These are phyloP conservation scores for Coleophora flavipennella DNA, from an alignment of 2,888 invertebrate genomes.

Conservation along the genomic window DNA sequence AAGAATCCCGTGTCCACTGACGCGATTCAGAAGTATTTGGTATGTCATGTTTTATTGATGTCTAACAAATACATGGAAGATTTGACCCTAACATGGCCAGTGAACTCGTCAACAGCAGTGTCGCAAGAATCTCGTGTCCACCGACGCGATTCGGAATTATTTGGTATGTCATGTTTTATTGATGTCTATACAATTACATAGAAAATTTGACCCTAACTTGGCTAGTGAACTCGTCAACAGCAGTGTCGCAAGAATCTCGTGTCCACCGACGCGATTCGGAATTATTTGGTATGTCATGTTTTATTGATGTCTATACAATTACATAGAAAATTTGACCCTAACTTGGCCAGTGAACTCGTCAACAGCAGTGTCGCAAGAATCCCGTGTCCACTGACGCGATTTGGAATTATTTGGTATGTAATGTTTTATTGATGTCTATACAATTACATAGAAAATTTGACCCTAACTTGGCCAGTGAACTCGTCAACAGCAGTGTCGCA, in stretches of 20 bases:
- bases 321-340: too few species aligned
- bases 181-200: too few species aligned
- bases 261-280: too few species aligned
- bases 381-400: constrained; percentile 81
- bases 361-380: constrained; percentile 83
- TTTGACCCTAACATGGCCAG: constrained; percentile 69
- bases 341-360: constrained; percentile 84
- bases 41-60: constrained; percentile 27
- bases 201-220: too few species aligned
- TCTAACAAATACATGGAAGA: background rate
- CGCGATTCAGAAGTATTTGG: constrained; percentile 82
- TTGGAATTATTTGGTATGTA: constrained; percentile 77
- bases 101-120: constrained; percentile 85
- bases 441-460: constrained; percentile 81
- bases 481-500: constrained; percentile 85
- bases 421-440: too few species aligned
- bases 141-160: constrained; percentile 81
- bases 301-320: too few species aligned
- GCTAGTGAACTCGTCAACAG: too few species aligned
- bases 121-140: constrained; percentile 79
- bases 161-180: constrained; percentile 71
- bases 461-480: constrained; percentile 80
- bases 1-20: constrained; percentile 78
- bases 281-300: too few species aligned
- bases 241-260: too few species aligned